A percentile compares a stretch with the other conserved stretches of the same genome.
These are phyloP conservation scores for Aphis craccivora DNA, from an alignment of 1,140 invertebrate genomes.

Conservation along the genomic window DNA sequence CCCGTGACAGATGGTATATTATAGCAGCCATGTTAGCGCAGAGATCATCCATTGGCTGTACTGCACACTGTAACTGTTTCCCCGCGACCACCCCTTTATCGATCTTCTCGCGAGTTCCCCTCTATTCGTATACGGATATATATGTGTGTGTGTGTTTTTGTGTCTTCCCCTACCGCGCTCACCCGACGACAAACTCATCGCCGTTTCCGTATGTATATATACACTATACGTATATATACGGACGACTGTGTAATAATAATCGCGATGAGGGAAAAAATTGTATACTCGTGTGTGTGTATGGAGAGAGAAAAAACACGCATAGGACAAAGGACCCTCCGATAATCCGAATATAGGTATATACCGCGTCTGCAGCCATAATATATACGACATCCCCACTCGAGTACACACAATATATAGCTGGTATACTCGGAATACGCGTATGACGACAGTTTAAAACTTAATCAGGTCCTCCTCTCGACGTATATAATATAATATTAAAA, in stretches of 20 bases:
- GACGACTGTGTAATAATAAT: slow-evolving; percentile 7
- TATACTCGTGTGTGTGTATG: background rate
- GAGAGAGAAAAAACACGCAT: slow-evolving; percentile 12
- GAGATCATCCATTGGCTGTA: slow-evolving; percentile 56
- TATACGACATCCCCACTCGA: background rate
- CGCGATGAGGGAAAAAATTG: slow-evolving; percentile 13
- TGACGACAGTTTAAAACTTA: slow-evolving; percentile 1
- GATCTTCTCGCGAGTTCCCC: slow-evolving; percentile 29
- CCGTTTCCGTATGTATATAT: background rate
- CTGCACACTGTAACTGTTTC: slow-evolving; percentile 49
- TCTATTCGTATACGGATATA: slow-evolving; percentile 11
- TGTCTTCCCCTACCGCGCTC: slow-evolving; percentile 11
- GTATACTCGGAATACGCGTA: background rate
- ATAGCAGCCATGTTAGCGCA: slow-evolving; percentile 55
- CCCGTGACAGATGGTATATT: slow-evolving; percentile 53
- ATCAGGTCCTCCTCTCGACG: background rate
- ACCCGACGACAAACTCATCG: background rate
- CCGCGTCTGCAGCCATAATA: background rate
- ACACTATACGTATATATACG: background rate
- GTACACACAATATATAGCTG: background rate
- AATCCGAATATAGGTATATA: slow-evolving; percentile 32
- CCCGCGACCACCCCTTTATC: slow-evolving; percentile 56
- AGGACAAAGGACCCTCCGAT: slow-evolving; percentile 43
- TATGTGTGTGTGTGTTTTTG: background rate
- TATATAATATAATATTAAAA: background rate